Conservation (phyloP, 2,113 vertebrate species). For the Spea bombifrons region DNA sequence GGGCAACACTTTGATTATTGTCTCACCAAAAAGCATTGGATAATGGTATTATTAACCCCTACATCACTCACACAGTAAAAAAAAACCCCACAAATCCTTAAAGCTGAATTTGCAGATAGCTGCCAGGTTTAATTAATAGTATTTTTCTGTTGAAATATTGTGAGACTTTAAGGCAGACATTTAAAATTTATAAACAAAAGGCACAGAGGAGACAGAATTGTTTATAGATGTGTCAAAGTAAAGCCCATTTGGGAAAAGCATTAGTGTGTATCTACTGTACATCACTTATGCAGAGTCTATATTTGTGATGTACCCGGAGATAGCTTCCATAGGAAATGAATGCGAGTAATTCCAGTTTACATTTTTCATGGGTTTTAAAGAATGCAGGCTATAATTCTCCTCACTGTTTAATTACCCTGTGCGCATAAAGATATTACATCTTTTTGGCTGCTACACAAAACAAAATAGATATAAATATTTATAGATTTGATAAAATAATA, state of each 20-base stretch:
- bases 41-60: too few species aligned
- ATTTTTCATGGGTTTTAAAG: constrained; percentile 81
- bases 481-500: background rate
- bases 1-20: too few species aligned
- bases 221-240: constrained; percentile 75
- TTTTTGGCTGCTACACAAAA: background rate
- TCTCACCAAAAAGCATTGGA: too few species aligned
- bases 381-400: constrained; percentile 75
- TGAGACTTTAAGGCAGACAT: constrained; percentile 32
- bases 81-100: too few species aligned
- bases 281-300: constrained; percentile 71
- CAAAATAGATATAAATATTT: background rate
- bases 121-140: constrained; percentile 7
- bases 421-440: constrained; percentile 40
- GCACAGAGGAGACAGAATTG: constrained; percentile 68
- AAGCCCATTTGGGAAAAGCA: constrained; percentile 74
- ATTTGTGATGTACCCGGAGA: constrained; percentile 66
- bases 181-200: constrained; percentile 66
- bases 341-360: constrained; percentile 81
- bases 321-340: constrained; percentile 77
- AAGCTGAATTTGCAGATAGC: background rate
- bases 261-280: constrained; percentile 56
- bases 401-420: constrained; percentile 81
- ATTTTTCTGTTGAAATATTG: background rate
- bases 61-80: too few species aligned